Conservation (phyloP, 2,888 invertebrate genomes). For the Drosophila greeni region DNA sequence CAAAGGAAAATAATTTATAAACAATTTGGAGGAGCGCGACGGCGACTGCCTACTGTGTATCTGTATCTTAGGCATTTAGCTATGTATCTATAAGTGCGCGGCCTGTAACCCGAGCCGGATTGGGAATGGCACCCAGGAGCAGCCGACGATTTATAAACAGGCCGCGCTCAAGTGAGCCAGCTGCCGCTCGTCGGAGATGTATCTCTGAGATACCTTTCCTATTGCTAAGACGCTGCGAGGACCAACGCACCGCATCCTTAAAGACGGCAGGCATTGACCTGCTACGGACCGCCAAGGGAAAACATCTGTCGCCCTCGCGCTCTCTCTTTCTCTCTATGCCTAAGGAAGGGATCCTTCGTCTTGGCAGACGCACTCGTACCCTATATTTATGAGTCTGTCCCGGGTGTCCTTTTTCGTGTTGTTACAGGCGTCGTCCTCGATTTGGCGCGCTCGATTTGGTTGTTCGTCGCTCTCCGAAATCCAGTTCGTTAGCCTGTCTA, state of each 20-base stretch:
- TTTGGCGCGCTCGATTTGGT: slow-evolving; percentile 52
- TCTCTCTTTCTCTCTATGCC: not conserved
- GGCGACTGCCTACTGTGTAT: slow-evolving; percentile 34
- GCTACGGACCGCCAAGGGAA: slow-evolving; percentile 57
- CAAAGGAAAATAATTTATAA: slow-evolving; percentile 57
- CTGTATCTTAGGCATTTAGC: slow-evolving; percentile 19
- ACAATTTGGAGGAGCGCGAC: slow-evolving; percentile 57
- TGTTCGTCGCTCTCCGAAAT: slow-evolving; percentile 10
- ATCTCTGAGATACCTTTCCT: slow-evolving; percentile 64
- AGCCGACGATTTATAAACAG: slow-evolving; percentile 47
- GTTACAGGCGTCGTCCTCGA: slow-evolving; percentile 54
- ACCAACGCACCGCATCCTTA: slow-evolving; percentile 65
- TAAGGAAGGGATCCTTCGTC: slow-evolving; percentile 35
- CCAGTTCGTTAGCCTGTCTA: slow-evolving; percentile 39
- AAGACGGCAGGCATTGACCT: slow-evolving; percentile 64
- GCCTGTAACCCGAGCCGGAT: slow-evolving; percentile 60
- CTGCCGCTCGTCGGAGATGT: slow-evolving; percentile 44
- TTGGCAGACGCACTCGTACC: slow-evolving; percentile 25
- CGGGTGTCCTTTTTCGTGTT: slow-evolving; percentile 46
- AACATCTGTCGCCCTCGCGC: slow-evolving; percentile 59
- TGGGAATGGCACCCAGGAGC: slow-evolving; percentile 41
- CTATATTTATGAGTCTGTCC: slow-evolving; percentile 54
- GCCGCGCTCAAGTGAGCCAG: slow-evolving; percentile 59
- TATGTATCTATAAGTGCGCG: slow-evolving; percentile 42
- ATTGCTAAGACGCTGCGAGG: slow-evolving; percentile 51